phyloP scores from a whole-genome alignment of 1,140 invertebrate genomes.

The Zaprionus ghesquierei region DNA sequence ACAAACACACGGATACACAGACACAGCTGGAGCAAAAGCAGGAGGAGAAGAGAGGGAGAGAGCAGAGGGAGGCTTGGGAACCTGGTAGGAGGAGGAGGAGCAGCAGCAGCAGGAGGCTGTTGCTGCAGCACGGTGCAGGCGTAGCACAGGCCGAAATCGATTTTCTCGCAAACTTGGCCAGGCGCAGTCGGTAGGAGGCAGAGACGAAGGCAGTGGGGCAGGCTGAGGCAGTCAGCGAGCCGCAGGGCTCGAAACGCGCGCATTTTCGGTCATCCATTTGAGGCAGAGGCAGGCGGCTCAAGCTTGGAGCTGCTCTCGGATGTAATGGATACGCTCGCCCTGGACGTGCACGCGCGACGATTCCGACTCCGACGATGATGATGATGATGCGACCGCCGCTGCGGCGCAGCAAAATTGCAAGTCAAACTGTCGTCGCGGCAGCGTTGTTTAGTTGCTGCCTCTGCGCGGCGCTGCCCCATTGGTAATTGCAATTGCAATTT shows the following conservation, averaged over 20 bases:
- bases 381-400: slow-evolving; percentile 50
- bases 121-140: slow-evolving; percentile 43
- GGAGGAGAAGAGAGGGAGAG: slow-evolving; percentile 9
- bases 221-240: slow-evolving; percentile 27
- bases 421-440: slow-evolving; percentile 74
- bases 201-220: neutral
- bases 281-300: neutral
- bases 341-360: neutral
- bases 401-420: slow-evolving; percentile 67
- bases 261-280: slow-evolving; percentile 27
- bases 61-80: neutral
- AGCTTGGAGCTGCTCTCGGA: neutral
- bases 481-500: slow-evolving; percentile 80
- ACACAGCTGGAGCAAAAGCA: too few species aligned
- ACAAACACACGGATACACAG: slow-evolving; percentile 46
- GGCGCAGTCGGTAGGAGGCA: neutral
- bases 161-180: slow-evolving; percentile 76
- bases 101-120: neutral
- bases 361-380: slow-evolving; percentile 11
- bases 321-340: slow-evolving; percentile 26
- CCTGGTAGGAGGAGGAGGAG: neutral
- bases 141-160: slow-evolving; percentile 68
- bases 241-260: slow-evolving; percentile 51
- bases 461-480: slow-evolving; percentile 35
- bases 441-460: slow-evolving; percentile 71